Conservation (phyloP, 2,888 invertebrate genomes). For the Seladonia tumulorum region DNA sequence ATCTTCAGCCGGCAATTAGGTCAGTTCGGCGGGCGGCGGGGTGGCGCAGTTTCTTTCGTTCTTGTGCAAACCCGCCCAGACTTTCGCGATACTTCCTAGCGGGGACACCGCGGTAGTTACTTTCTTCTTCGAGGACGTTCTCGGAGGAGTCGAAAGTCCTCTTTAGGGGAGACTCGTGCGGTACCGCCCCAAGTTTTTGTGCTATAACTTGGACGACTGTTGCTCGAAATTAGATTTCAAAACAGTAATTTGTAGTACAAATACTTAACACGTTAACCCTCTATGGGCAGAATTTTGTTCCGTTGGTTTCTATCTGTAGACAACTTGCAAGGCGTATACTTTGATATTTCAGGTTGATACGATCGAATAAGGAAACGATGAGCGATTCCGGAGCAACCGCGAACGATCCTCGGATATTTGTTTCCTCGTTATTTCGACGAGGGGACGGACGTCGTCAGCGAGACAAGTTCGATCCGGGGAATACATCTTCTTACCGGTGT, state of each 20-base stretch:
- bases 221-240: background rate
- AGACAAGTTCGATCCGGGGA: background rate
- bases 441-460: background rate
- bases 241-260: background rate
- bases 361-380: background rate
- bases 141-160: background rate
- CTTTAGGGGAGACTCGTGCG: background rate
- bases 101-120: constrained; percentile 13
- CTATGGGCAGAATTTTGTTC: too few relatives aligned
- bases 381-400: background rate
- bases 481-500: background rate
- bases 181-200: background rate
- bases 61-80: constrained; percentile 17
- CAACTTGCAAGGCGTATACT: too few relatives aligned
- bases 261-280: too few relatives aligned
- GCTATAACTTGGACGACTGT: background rate
- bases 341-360: too few relatives aligned
- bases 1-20: constrained; percentile 62
- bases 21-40: constrained; percentile 32
- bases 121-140: constrained; percentile 12
- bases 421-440: background rate
- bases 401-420: background rate
- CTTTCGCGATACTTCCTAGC: constrained; percentile 36
- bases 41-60: constrained; percentile 20
- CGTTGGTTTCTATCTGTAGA: too few relatives aligned